Evolutionary conservation across 1,140 invertebrate genomes (phyloP).

Genomic region (Meloidogyne floridensis): DNA sequence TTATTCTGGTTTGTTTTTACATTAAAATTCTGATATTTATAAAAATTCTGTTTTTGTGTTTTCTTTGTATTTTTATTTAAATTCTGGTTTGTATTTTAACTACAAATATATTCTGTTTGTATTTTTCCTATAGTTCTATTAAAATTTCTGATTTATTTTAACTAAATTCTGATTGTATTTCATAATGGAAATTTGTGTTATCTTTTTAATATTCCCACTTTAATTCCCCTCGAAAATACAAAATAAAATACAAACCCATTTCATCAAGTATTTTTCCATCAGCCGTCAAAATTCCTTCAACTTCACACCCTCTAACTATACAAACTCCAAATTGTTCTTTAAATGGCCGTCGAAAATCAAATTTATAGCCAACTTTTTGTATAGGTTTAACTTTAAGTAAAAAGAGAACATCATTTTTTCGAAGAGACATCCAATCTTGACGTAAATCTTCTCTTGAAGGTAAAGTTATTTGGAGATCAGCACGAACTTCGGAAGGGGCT

Average conservation of each 20-base stretch:
- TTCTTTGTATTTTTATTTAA: background rate
- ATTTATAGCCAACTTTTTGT: slow-evolving; percentile 75
- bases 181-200: no score
- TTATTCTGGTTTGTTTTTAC: background rate
- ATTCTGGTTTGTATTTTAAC: background rate
- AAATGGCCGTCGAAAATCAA: slow-evolving; percentile 74
- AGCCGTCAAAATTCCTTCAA: slow-evolving; percentile 96
- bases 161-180: no score
- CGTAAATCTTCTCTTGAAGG: slow-evolving; percentile 87
- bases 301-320: slow-evolving; percentile 92
- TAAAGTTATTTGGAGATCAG: slow-evolving; percentile 88
- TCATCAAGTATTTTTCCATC: slow-evolving; percentile 95
- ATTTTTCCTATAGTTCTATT: no score
- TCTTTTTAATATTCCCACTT: no score
- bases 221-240: background rate
- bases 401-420: slow-evolving; percentile 97
- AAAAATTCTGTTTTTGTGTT: no score
- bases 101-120: no score
- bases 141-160: no score
- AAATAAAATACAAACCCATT: slow-evolving; percentile 66
- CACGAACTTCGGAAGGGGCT: slow-evolving; percentile 83
- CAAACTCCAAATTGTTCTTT: slow-evolving; percentile 85
- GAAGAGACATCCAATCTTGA: slow-evolving; percentile 84
- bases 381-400: slow-evolving; percentile 85
- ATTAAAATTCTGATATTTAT: background rate